Evolutionary conservation across 2,113 vertebrate genomes (phyloP), one percentile per base, ranked within the genome.

Genomic region (Prolemur simus): DNA sequence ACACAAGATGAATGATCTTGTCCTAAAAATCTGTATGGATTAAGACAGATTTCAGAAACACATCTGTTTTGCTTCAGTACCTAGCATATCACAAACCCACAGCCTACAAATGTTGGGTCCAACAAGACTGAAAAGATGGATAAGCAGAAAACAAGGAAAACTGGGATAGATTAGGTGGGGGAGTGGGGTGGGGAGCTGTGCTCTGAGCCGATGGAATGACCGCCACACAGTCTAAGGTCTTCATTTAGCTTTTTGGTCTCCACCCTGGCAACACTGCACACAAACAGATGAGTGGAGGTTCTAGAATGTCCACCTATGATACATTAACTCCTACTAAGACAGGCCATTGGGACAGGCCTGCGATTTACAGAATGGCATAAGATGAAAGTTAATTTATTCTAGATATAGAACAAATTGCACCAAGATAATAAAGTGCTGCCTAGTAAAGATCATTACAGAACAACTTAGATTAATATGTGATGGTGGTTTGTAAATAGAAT

Each of bases 1-100:
- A 97, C 68, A 96, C 95, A 96, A 96, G 93, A 98, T 91, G 96
- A 91, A 97, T 94, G 3, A 4, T 80, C 92, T 96, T 95, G 74
- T 96, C 64, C 86, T 96, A 83, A 94, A 93, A 96, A 87, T 78
- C 92, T 86, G 71, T 89, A 76, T 32, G 89, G 87, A 96, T 97
- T 76, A 83, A 96, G 95, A 89, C 47, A 8, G 6, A 77, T 95
- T 96, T 97, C 95, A 97, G 91, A 96, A 96, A 94, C 94, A 85
- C 68, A 94, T 92, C 92, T 97, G 58, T 77, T 83, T n/a, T 97
- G 69, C 85, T 95, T 96, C 86, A 90, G 66, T 84, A 96, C 56
- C 76, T 93, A 88, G 52, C 71, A 71, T 8, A 47, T 78, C 89
- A 82, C 87, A 92, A 52, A 25, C 25, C 6, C 71, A 45, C 54